Evolutionary conservation across 2,797 vertebrate species (phyloP).

Genomic region (Sebastes minor): DNA sequence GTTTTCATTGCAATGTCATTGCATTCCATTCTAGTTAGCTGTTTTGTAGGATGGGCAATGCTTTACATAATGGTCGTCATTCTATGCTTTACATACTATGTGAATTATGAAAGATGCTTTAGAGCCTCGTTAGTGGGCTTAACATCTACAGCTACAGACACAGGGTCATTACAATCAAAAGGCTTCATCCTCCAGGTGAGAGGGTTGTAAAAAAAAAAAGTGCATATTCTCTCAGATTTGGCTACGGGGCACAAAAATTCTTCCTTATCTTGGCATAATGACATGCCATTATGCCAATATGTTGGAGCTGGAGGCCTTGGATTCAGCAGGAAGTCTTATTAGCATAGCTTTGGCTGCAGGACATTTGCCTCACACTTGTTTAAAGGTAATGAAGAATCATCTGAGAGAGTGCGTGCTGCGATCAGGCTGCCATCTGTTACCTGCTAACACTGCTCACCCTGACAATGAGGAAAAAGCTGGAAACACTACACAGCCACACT

Average conservation of each 20-base stretch:
- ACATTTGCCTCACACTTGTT: conserved; percentile 91
- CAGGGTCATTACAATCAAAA: neutral
- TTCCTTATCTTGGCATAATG: conserved; percentile 75
- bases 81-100: neutral
- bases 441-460: conserved; percentile 79
- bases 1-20: neutral
- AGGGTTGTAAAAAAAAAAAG: conserved; percentile 34
- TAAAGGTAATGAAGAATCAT: conserved; percentile 93
- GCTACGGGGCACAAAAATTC: conserved; percentile 31
- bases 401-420: conserved; percentile 81
- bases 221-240: conserved; percentile 45
- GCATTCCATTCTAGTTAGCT: neutral
- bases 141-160: neutral
- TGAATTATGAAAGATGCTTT: neutral
- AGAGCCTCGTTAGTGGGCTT: neutral
- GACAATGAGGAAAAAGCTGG: conserved; percentile 73
- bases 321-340: conserved; percentile 84
- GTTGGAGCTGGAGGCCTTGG: conserved; percentile 79
- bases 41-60: neutral
- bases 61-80: neutral
- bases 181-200: neutral
- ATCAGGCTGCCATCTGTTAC: conserved; percentile 92
- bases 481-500: conserved; percentile 65
- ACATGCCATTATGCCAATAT: conserved; percentile 52
- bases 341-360: conserved; percentile 85